Percentiles rank a stretch among this genome's conserved stretches.
phyloP scores from a whole-genome alignment of 2,888 invertebrate genomes.

The Clanis bilineata region DNA sequence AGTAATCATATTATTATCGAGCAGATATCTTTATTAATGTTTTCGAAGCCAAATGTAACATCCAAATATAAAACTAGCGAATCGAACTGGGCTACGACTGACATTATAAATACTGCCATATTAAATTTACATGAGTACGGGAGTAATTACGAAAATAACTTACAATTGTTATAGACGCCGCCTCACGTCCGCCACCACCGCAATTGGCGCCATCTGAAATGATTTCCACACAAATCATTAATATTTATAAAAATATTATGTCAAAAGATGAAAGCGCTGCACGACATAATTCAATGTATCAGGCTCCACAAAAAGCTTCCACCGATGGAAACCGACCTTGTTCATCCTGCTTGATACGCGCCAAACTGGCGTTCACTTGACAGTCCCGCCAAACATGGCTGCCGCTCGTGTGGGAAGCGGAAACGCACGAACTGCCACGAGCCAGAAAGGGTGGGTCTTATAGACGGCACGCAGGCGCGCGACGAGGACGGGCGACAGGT shows the following conservation, averaged over 20 bases:
- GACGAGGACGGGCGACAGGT: slow-evolving; percentile 73
- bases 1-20: too few species aligned
- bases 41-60: background rate
- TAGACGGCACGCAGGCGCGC: slow-evolving; percentile 53
- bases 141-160: slow-evolving; percentile 10
- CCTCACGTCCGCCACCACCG: background rate
- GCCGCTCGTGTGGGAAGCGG: slow-evolving; percentile 78
- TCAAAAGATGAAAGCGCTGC: slow-evolving; percentile 28
- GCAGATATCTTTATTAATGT: too few species aligned
- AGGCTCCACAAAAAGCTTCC: slow-evolving; percentile 47
- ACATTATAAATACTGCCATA: background rate
- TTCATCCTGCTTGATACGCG: slow-evolving; percentile 69
- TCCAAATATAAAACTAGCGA: background rate
- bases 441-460: slow-evolving; percentile 72
- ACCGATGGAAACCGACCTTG: slow-evolving; percentile 66
- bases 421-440: slow-evolving; percentile 78
- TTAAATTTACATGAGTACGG: background rate
- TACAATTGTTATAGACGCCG: slow-evolving; percentile 6
- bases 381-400: slow-evolving; percentile 81
- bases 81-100: background rate
- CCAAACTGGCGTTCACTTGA: slow-evolving; percentile 80
- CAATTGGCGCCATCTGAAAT: slow-evolving; percentile 47
- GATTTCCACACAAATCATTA: slow-evolving; percentile 36
- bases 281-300: slow-evolving; percentile 31
- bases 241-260: slow-evolving; percentile 30